Conservation (phyloP, 2,113 vertebrate species). For the Gavia stellata region DNA sequence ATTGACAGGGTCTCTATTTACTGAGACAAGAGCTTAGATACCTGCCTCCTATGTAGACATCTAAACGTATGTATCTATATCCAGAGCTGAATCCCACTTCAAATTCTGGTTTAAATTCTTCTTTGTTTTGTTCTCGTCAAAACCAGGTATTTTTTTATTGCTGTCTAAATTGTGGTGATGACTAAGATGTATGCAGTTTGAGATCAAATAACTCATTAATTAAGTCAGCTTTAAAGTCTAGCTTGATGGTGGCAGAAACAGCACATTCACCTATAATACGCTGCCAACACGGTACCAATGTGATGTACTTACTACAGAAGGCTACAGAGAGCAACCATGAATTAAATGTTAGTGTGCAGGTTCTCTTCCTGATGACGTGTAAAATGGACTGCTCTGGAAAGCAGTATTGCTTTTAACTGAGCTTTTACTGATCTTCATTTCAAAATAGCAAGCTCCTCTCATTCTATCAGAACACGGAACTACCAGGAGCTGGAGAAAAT, state of each 20-base stretch:
- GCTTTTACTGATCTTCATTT: not conserved
- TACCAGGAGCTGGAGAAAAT: not conserved
- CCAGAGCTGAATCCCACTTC: not conserved
- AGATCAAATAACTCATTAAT: not conserved
- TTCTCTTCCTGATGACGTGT: not conserved
- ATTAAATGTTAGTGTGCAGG: not conserved
- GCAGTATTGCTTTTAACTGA: not conserved
- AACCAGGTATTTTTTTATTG: not conserved
- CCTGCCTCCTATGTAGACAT: not conserved
- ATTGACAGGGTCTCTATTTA: not conserved
- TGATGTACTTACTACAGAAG: not conserved
- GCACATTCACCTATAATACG: not conserved
- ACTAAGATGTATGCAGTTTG: not conserved
- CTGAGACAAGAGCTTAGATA: not conserved
- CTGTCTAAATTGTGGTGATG: not conserved
- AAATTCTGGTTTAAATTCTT: not conserved
- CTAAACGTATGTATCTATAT: not conserved
- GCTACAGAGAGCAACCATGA: not conserved
- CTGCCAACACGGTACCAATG: not conserved
- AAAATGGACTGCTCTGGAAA: not conserved
- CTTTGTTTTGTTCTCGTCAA: not conserved
- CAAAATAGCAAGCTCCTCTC: not conserved
- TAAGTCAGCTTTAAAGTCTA: not conserved
- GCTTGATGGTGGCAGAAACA: not conserved
- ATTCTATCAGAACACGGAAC: not conserved